Base-by-base conservation (phyloP, 2,888 invertebrate species). In the Pecten maximus region DNA sequence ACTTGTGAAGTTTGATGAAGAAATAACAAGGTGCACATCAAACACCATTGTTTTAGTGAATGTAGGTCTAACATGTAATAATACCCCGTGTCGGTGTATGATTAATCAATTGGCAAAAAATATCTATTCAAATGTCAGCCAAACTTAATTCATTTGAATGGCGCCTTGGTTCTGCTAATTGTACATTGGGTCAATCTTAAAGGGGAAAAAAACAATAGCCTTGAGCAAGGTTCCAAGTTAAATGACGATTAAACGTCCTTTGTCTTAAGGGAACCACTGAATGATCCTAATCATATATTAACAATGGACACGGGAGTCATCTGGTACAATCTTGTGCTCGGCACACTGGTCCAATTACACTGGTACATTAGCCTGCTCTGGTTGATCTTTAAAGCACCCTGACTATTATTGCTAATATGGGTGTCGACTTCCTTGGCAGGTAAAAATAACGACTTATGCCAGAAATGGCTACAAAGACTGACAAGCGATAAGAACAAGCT, bases 391-490 rank as follows among this genome's bases (percentile, higher is more conserved):
- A 74, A 74, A 74, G 35, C 74, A 35, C 28, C 74, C 10, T 10
- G 23, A 35, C 74, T 74, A 74, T 74, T 74, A 74, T 74, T 74
- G 35, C 74, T 15, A 35, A 74, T 74, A 74, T 74, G 74, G 74
- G 74, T 74, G 74, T 74, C 74, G 35, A 74, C 74, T 74, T 74
- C 28, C 74, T 74, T 74, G 74, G 74, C 74, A 74, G 74, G 74
- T 74, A 74, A 74, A 74, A 74, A 74, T 74, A 74, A 74, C 74
- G 74, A 74, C 28, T 74, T 23, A 74, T 74, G 74, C 74, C 74
- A 74, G 74, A 74, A 74, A 74, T 74, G 74, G 74, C 74, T 74
- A 74, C 74, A 35, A 74, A 74, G 74, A 74, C 74, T 74, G 74
- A 74, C 74, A 74, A 35, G 74, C 74, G 12, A 74, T 74, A 74